Conservation (phyloP, 2,888 invertebrate species). For the Matsumyia berberina region DNA sequence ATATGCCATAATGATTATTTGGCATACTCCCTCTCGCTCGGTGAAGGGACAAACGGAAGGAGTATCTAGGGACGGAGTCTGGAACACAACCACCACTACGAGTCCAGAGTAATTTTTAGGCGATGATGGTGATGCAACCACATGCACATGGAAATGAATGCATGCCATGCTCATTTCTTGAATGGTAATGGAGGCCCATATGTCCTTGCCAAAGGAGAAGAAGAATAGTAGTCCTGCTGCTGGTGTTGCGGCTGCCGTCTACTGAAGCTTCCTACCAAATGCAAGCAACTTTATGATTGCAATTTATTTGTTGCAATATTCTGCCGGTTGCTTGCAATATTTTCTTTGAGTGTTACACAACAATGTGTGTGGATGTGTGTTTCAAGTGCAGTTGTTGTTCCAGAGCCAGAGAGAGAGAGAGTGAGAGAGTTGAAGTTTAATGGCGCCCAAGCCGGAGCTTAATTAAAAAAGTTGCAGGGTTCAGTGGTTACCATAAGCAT, state of each 20-base stretch:
- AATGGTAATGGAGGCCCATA: slow-evolving; percentile 73
- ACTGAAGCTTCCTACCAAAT: too few relatives aligned
- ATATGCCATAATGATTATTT: slow-evolving; percentile 74
- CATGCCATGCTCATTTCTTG: slow-evolving; percentile 64
- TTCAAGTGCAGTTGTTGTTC: slow-evolving; percentile 49
- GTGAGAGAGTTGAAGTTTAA: slow-evolving; percentile 26
- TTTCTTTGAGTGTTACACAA: slow-evolving; percentile 51
- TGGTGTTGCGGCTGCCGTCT: background rate
- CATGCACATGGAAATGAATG: slow-evolving; percentile 73
- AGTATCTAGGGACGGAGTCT: background rate
- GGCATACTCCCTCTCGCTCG: slow-evolving; percentile 64
- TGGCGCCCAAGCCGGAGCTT: slow-evolving; percentile 45
- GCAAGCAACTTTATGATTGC: slow-evolving; percentile 69
- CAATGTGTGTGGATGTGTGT: slow-evolving; percentile 48
- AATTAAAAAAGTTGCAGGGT: slow-evolving; percentile 70
- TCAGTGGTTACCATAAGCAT: slow-evolving; percentile 43
- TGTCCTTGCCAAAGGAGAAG: slow-evolving; percentile 71
- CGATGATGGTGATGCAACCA: slow-evolving; percentile 73
- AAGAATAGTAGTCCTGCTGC: slow-evolving; percentile 46
- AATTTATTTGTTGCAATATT: slow-evolving; percentile 76
- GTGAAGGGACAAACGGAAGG: too few relatives aligned
- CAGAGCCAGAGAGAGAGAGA: background rate
- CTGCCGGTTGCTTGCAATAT: slow-evolving; percentile 67
- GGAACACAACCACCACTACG: background rate
- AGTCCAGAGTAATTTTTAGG: slow-evolving; percentile 55